Evolutionary conservation across 2,113 vertebrate genomes (phyloP).

Genomic region (Sander vitreus): DNA sequence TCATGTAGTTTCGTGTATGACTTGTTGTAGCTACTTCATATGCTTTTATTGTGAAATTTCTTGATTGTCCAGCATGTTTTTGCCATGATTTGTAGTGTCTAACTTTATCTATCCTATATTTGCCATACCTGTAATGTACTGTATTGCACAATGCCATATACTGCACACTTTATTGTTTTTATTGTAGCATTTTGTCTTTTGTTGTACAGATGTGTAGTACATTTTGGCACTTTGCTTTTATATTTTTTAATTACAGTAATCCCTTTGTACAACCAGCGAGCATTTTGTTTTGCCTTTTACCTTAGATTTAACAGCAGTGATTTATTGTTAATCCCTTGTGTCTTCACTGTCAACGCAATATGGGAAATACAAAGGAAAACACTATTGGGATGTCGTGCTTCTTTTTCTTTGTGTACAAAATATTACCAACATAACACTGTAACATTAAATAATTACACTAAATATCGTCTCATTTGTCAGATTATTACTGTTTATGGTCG

Average conservation of each 20-base stretch:
- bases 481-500: neutral
- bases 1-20: slow-evolving; percentile 65
- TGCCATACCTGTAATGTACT: slow-evolving; percentile 79
- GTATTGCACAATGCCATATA: slow-evolving; percentile 79
- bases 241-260: slow-evolving; percentile 64
- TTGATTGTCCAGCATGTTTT: slow-evolving; percentile 73
- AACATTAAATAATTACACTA: slow-evolving; percentile 77
- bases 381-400: slow-evolving; percentile 65
- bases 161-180: slow-evolving; percentile 74
- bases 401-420: slow-evolving; percentile 70
- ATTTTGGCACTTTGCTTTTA: slow-evolving; percentile 75
- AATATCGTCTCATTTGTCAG: slow-evolving; percentile 30
- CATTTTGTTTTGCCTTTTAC: slow-evolving; percentile 66
- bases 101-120: slow-evolving; percentile 75
- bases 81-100: slow-evolving; percentile 74
- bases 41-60: slow-evolving; percentile 71
- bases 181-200: slow-evolving; percentile 68
- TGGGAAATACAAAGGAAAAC: slow-evolving; percentile 59
- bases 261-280: slow-evolving; percentile 56
- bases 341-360: slow-evolving; percentile 49
- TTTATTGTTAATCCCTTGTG: slow-evolving; percentile 55
- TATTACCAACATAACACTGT: slow-evolving; percentile 56
- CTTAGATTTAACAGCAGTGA: slow-evolving; percentile 61
- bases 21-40: slow-evolving; percentile 67
- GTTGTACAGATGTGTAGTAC: slow-evolving; percentile 75